Evolutionary conservation across 2,888 invertebrate genomes (phyloP).

Genomic region (Griposia aprilina): DNA sequence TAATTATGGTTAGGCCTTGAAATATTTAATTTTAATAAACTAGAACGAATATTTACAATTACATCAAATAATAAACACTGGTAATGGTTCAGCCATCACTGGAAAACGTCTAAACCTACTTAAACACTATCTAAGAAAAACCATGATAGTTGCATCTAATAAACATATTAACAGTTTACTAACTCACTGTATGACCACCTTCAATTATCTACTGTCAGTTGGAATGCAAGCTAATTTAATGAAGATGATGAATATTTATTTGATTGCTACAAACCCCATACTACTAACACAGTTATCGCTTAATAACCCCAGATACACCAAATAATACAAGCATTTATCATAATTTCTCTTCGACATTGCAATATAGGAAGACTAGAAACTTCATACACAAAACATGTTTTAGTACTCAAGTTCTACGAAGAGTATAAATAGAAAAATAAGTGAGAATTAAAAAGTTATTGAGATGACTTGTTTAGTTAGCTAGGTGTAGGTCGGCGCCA

Average conservation of each 20-base stretch:
- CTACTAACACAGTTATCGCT: conserved; percentile 12
- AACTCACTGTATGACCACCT: conserved; percentile 22
- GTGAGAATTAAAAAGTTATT: conserved; percentile 58
- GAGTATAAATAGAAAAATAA: conserved; percentile 64
- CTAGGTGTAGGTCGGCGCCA: conserved; percentile 73
- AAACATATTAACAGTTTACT: conserved; percentile 18
- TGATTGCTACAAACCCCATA: conserved; percentile 31
- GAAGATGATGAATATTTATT: conserved; percentile 19
- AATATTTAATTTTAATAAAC: conserved; percentile 57
- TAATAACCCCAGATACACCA: conserved; percentile 35
- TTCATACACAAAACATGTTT: conserved; percentile 62
- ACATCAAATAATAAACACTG: conserved; percentile 61
- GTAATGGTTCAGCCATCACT: conserved; percentile 62
- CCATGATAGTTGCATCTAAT: conserved; percentile 53
- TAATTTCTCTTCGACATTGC: conserved; percentile 67
- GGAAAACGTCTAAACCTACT: conserved; percentile 63
- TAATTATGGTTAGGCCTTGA: conserved; percentile 70
- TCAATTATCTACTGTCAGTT: conserved; percentile 24
- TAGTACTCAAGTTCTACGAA: conserved; percentile 60
- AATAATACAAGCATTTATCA: conserved; percentile 57
- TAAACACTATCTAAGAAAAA: conserved; percentile 66
- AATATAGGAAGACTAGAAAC: conserved; percentile 69
- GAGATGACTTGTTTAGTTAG: conserved; percentile 67
- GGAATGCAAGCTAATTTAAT: conserved; percentile 29
- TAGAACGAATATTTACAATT: conserved; percentile 65